Evolutionary conservation across 2,113 vertebrate species (phyloP).

Genomic region (Laticauda colubrina): DNA sequence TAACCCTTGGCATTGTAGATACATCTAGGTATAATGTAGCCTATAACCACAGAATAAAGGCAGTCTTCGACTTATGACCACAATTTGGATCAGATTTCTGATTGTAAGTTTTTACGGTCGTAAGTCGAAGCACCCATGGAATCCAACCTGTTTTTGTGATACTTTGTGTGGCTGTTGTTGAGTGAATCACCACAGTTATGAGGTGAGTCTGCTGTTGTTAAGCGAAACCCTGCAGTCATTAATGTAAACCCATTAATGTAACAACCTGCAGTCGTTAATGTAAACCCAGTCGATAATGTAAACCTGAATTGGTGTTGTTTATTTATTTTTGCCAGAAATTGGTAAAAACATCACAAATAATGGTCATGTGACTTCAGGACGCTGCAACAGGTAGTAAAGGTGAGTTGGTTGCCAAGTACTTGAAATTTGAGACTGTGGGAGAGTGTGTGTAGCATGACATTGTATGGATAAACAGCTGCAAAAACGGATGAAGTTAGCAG

Average conservation of each 20-base stretch:
- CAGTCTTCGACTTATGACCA: not conserved
- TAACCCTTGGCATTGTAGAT: not conserved
- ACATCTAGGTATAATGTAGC: not conserved
- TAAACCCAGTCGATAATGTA: not conserved
- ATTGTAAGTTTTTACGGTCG: not conserved
- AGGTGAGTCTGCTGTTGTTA: not conserved
- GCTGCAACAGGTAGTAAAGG: not conserved
- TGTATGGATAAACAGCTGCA: too few species aligned
- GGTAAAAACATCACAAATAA: not conserved
- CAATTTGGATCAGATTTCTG: not conserved
- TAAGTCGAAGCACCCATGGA: too few species aligned
- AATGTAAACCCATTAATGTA: not conserved
- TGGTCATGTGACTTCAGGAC: not conserved
- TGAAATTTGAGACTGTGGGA: too few species aligned
- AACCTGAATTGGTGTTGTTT: not conserved
- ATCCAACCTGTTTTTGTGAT: not conserved
- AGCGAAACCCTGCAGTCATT: not conserved
- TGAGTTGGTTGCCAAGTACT: too few species aligned
- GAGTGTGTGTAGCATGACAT: too few species aligned
- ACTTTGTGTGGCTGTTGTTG: not conserved
- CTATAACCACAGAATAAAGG: not conserved
- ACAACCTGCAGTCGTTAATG: not conserved
- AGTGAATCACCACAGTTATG: not conserved
- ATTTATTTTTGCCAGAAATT: not conserved
- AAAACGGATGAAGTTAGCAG: too few species aligned